Base-by-base conservation (phyloP, 2,113 vertebrate genomes). In the Takifugu flavidus region DNA sequence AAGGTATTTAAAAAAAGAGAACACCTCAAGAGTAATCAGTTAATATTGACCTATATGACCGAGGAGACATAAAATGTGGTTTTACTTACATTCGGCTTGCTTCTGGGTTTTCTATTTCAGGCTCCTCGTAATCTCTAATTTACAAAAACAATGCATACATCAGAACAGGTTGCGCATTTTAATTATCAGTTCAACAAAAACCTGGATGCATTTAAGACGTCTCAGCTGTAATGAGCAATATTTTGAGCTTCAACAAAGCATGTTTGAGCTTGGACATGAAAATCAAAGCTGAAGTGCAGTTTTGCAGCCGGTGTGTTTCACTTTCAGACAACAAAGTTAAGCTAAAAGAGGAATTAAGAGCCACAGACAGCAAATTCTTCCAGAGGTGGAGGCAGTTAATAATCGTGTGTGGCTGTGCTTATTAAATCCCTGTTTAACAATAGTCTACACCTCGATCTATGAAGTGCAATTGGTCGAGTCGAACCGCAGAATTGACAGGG, bases 1-100 rank as follows among this genome's bases (percentile, higher is more conserved):
- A 5, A 34, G 5, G 5, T 34, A 34, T 34, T 34, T 34, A 34
- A 34, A 34, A 34, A 7, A 7, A 34, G 4, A 34, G 6, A 31
- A 4, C 3, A 34, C 8, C 31, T 20, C 20, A 20, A 20, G 20
- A 20, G 20, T 20, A 20, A 20, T 20, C 20, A 20, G 20, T 20
- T 20, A 20, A 20, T 20, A 20, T 20, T 20, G 20, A 20, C 20
- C 20, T 20, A 20, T 20, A 20, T 20, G 20, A 20, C 20, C 20
- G 20, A 20, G 20, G 20, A 20, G 20, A 20, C 20, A 20, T 20
- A 20, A 20, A 20, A 20, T 20, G 7, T 39, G 34, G 11, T 39
- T 39, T 39, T 28, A 83, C 84, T 98, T 93, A 99, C 96, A 98
- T 99, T 95, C 95, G 96, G 95, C 94, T 98, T 94, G 96, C 90